Conservation (phyloP, 2,797 vertebrate genomes). For the Myotis vivesi region DNA sequence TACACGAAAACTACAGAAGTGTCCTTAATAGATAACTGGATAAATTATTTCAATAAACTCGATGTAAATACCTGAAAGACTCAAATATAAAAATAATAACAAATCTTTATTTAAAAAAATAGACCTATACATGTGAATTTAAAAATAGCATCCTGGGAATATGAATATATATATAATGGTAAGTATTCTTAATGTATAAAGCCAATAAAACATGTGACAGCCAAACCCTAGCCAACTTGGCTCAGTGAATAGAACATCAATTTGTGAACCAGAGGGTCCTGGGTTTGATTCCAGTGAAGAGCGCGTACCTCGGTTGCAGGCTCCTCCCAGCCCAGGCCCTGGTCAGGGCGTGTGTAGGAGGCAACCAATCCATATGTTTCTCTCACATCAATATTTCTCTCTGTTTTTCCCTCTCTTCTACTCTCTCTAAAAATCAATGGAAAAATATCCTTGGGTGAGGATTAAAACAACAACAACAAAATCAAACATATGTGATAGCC, state of each 20-base stretch:
- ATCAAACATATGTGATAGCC: not conserved
- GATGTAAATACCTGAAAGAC: not conserved
- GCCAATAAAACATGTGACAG: not conserved
- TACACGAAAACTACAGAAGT: not conserved
- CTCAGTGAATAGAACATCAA: too few relatives aligned
- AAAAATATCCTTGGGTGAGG: too few relatives aligned
- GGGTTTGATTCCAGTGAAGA: too few relatives aligned
- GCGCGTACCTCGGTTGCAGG: too few relatives aligned
- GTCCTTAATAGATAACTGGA: not conserved
- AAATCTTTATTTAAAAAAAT: not conserved
- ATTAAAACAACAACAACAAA: too few relatives aligned
- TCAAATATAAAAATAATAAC: not conserved
- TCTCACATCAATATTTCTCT: too few relatives aligned
- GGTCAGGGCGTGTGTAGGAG: too few relatives aligned
- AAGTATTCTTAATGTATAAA: not conserved
- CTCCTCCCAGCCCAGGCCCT: too few relatives aligned
- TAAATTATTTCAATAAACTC: not conserved
- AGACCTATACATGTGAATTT: not conserved
- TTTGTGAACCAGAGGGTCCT: too few relatives aligned
- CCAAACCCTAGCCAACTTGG: not conserved
- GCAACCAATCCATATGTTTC: too few relatives aligned
- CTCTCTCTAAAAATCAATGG: too few relatives aligned
- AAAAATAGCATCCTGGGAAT: not conserved
- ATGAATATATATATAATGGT: not conserved
- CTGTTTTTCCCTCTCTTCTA: too few relatives aligned